Evolutionary conservation across 1,140 invertebrate genomes (phyloP).

Genomic region (Tetragnatha versicolor): DNA sequence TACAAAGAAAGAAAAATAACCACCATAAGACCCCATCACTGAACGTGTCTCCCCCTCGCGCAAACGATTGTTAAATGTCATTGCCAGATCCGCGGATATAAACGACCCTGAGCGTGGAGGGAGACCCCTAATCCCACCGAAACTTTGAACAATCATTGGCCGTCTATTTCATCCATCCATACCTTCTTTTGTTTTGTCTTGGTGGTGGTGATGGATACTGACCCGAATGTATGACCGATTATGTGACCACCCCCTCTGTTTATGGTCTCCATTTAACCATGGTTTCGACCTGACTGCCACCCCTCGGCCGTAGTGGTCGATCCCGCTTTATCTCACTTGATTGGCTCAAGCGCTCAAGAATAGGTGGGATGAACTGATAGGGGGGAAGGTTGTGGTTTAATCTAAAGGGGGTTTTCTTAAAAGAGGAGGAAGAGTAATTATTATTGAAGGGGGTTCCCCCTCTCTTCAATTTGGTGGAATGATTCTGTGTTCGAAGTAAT

Average conservation of each 20-base stretch:
- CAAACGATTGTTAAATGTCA: slow-evolving; percentile 51
- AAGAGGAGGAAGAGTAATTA: too few species aligned
- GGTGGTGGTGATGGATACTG: slow-evolving; percentile 29
- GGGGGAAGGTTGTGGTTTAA: background rate
- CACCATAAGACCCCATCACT: background rate
- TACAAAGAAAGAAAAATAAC: background rate
- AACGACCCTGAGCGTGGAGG: slow-evolving; percentile 14
- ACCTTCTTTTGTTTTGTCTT: background rate
- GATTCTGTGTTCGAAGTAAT: too few species aligned
- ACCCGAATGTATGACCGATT: slow-evolving; percentile 25
- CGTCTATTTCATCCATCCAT: background rate
- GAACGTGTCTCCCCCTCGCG: slow-evolving; percentile 4
- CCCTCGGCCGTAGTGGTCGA: too few species aligned
- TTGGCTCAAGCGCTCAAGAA: background rate
- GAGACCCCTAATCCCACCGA: background rate
- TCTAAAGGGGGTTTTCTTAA: background rate
- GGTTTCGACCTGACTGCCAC: background rate
- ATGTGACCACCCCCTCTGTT: slow-evolving; percentile 40
- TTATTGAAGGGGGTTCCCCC: too few species aligned
- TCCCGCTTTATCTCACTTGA: slow-evolving; percentile 20
- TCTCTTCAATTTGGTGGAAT: too few species aligned
- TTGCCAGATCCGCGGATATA: slow-evolving; percentile 52
- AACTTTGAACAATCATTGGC: slow-evolving; percentile 50
- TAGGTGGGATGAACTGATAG: background rate
- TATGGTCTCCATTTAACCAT: slow-evolving; percentile 17